Base-by-base conservation (phyloP, 2,113 vertebrate species). In the Pteropus alecto region DNA sequence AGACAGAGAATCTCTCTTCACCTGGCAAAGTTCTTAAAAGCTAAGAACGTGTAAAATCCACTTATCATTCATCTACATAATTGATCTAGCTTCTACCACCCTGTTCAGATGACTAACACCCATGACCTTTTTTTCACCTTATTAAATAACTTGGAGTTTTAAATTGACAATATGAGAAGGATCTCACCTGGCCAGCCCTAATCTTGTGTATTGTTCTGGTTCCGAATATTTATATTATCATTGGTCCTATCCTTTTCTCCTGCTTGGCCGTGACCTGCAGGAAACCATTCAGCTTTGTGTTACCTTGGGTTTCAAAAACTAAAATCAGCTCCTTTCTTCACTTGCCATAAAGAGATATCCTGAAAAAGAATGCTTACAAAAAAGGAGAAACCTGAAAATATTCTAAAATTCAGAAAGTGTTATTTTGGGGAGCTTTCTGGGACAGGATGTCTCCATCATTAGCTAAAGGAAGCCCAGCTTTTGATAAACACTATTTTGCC, bases 401-500 rank as follows among this genome's bases (percentile, higher is more conserved):
- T 93, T 98, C 95, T 46, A 43, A 97, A 96, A 97, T 95, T 1
- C 4, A 35, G 81, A 97, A 97, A 94, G 84, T 96, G 71, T 95
- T 51, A 94, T 98, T 98, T 97, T 94, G 68, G 94, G 97, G 97
- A 82, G 54, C 85, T 97, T 94, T 96, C 96, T 97, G 68, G 89
- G 92, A 98, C 95, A 98, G 90, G 96, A 97, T 92, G 96, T 88
- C 84, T 63, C 92, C 91, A n/a, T 97, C 97, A 95, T 6, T 2
- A 96, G 87, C 38, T 9, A 94, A 73, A 95, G 94, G 97, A 97
- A 98, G 96, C 38, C 65, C 89, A 96, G 97, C 86, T 97, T 79
- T 84, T 97, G 95, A 60, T 94, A 97, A 98, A 95, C 94, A 97
- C 54, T 77, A 87, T 97, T 98, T 78, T 95, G 61, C 85, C 78